Base-by-base conservation (phyloP, 1,140 invertebrate genomes). In the Trinorchestia longiramus region DNA sequence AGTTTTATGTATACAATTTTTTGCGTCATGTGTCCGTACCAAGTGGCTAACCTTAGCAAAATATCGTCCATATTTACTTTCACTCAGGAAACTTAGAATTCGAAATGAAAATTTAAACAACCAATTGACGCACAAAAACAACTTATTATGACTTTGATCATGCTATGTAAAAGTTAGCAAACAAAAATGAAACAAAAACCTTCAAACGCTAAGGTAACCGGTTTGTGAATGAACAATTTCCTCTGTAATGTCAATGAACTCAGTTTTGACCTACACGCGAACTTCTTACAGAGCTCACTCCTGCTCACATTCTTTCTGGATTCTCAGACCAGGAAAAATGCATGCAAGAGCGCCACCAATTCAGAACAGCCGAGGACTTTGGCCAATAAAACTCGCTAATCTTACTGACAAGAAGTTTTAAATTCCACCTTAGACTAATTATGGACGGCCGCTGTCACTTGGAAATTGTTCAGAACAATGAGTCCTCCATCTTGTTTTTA, bases 291-390 rank as follows among this genome's bases (percentile, higher is more conserved):
- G 88, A 77, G 8, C 4, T 42, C 88, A 1, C 88, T 43, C 41
- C 87, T 40, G 41, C 43, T 90, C 88, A 90, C 88, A 90, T 90
- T 90, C 88, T 90, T 43, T 90, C 43, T 90, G 28, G 41, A 90
- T 90, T 90, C 88, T 43, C 88, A 90, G 88, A 90, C 88, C n/a
- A 1, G n/a, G 88, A 90, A 90, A 90, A 90, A 90, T 90, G 88
- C 41, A 36, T 41, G 8, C 88, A 41, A 28, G 41, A 90, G 41
- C 43, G 88, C 88, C 41, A 42, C 41, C 88, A 36, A 90, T 90
- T 90, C 88, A 42, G 88, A 90, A 4, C 88, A 42, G 88, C 41
- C 88, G 43, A 43, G 88, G 43, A 90, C 88, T 90, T 43, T 42
- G 43, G 23, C 15, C 88, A 90, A 90, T 90, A 90, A 90, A 90